A percentile compares a stretch with the other conserved stretches of the same genome.
These are phyloP conservation scores for Chromis chromis DNA, from an alignment of 2,797 vertebrate species.

Conservation along the genomic window DNA sequence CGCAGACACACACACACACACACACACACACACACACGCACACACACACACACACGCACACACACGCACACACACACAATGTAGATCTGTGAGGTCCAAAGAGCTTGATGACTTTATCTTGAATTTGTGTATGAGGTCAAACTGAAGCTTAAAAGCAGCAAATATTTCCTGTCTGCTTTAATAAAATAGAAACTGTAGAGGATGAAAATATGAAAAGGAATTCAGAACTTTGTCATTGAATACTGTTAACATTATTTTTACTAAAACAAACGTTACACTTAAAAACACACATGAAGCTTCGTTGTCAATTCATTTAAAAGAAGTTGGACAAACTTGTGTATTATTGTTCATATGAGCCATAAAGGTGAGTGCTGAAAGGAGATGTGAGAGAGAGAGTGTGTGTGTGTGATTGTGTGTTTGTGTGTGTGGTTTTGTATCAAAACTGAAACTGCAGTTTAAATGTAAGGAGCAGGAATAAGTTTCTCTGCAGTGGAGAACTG, in stretches of 20 bases:
- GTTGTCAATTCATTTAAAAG: too few relatives aligned
- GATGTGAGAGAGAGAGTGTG: slow-evolving; percentile 65
- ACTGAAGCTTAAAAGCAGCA: not conserved
- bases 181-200: not conserved
- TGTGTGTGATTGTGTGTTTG: slow-evolving; percentile 21
- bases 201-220: not conserved
- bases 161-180: not conserved
- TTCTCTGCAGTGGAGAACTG: slow-evolving; percentile 43
- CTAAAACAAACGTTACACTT: too few relatives aligned
- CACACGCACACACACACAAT: slow-evolving; percentile 29
- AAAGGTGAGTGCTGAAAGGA: slow-evolving; percentile 48
- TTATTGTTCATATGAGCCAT: not conserved
- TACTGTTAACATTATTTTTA: too few relatives aligned
- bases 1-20: slow-evolving; percentile 39
- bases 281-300: too few relatives aligned
- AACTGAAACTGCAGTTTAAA: slow-evolving; percentile 56
- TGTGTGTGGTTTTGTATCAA: slow-evolving; percentile 25
- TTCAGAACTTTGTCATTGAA: too few relatives aligned
- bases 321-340: not conserved
- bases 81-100: slow-evolving; percentile 43
- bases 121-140: slow-evolving; percentile 1
- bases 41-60: slow-evolving; percentile 49
- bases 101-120: slow-evolving; percentile 19
- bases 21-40: slow-evolving; percentile 38
- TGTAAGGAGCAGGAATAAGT: slow-evolving; percentile 37